These are phyloP conservation scores for Myrmecophaga tridactyla DNA, from an alignment of 2,113 vertebrate genomes.

Conservation along the genomic window DNA sequence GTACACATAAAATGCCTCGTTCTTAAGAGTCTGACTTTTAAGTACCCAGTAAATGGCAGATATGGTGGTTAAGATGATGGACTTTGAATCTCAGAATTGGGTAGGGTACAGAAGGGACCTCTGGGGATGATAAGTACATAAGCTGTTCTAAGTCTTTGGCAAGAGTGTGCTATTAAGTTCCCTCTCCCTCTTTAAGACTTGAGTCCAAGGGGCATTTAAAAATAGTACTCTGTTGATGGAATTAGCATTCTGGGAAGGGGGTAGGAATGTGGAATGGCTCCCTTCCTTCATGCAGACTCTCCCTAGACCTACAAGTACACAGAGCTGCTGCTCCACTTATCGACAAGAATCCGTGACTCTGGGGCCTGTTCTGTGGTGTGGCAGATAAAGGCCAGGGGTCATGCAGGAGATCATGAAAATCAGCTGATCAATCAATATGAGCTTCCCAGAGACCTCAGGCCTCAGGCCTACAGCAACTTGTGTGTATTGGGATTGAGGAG, in stretches of 20 bases:
- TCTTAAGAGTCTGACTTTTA: background rate
- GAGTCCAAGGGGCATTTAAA: background rate
- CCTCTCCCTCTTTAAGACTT: background rate
- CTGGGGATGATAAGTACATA: background rate
- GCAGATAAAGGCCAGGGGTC: background rate
- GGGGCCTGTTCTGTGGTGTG: background rate
- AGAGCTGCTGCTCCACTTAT: background rate
- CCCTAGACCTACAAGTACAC: background rate
- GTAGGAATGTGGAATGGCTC: background rate
- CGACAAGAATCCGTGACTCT: background rate
- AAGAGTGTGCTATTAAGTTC: background rate
- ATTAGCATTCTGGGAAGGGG: background rate
- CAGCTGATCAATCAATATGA: background rate
- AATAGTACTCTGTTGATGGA: background rate
- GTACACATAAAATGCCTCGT: background rate
- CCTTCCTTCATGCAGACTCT: background rate
- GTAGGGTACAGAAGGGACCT: background rate
- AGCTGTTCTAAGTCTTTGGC: background rate
- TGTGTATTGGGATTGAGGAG: background rate
- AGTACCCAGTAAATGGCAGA: background rate
- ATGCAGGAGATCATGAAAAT: background rate
- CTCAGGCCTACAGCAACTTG: background rate
- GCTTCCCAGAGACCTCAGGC: background rate
- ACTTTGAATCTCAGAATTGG: background rate
- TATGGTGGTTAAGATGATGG: no score